phyloP scores from a whole-genome alignment of 2,888 invertebrate genomes.

The Drosophila nr. medialis region DNA sequence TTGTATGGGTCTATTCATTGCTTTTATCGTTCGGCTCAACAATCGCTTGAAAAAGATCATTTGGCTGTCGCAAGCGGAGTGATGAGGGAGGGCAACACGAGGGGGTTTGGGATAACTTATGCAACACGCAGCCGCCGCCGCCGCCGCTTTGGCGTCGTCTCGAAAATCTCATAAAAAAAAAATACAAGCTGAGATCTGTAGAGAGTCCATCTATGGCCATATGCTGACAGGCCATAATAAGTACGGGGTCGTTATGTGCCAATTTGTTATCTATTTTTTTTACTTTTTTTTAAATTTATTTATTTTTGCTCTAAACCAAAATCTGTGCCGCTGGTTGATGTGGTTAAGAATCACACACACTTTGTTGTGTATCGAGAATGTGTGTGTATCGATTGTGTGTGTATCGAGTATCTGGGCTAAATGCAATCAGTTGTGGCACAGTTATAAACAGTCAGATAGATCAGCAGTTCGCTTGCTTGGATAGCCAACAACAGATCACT shows the following conservation, averaged over 20 bases:
- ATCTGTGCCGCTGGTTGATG: conserved; percentile 43
- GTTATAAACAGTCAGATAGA: conserved; percentile 28
- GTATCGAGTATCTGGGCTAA: conserved; percentile 50
- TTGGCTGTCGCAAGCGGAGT: background rate
- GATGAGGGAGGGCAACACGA: background rate
- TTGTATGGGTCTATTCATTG: conserved; percentile 47
- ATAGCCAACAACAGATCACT: conserved; percentile 15
- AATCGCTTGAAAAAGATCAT: conserved; percentile 40
- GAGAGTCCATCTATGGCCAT: conserved; percentile 67
- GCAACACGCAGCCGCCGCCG: conserved; percentile 31
- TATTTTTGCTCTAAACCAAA: conserved; percentile 21
- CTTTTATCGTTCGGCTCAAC: conserved; percentile 36
- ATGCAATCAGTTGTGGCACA: conserved; percentile 31
- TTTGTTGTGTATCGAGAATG: conserved; percentile 4
- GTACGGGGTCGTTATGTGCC: conserved; percentile 75
- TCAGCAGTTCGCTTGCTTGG: background rate
- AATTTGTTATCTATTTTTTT: conserved; percentile 34
- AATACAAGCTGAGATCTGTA: conserved; percentile 34
- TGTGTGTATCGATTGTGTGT: background rate
- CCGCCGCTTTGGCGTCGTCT: conserved; percentile 39
- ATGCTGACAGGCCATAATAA: conserved; percentile 55
- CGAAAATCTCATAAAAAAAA: conserved; percentile 27
- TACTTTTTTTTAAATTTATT: background rate
- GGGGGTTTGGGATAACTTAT: conserved; percentile 17
- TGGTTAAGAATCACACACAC: conserved; percentile 24